phyloP scores from a whole-genome alignment of 2,888 invertebrate species.

The Digitonthophagus gazella region DNA sequence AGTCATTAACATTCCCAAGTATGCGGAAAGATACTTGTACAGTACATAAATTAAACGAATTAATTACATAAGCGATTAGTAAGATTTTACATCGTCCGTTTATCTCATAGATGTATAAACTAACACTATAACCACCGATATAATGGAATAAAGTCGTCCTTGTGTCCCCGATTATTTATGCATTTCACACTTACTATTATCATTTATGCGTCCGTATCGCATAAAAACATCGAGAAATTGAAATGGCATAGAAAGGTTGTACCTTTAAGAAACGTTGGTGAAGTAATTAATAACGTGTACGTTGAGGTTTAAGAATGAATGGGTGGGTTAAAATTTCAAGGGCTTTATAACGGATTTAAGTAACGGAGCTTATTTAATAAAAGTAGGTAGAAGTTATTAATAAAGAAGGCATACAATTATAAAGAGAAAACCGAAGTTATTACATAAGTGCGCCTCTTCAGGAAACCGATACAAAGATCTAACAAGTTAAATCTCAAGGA shows the following conservation, averaged over 20 bases:
- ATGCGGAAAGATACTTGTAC: background rate
- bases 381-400: too few relatives aligned
- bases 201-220: background rate
- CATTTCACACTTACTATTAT: background rate
- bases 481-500: too few relatives aligned
- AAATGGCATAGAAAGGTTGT: background rate
- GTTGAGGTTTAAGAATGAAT: too few relatives aligned
- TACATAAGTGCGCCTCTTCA: background rate
- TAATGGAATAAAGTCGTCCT: background rate
- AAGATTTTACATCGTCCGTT: background rate
- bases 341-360: background rate
- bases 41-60: background rate
- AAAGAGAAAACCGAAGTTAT: background rate
- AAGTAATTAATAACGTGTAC: too few relatives aligned
- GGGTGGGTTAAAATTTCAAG: background rate
- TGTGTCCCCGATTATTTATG: background rate
- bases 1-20: background rate
- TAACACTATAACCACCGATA: too few relatives aligned
- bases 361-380: background rate
- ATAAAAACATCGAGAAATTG: background rate
- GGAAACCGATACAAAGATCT: background rate
- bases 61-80: background rate
- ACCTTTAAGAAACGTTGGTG: background rate
- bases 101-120: too few relatives aligned
- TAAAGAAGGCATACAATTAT: background rate